Percentiles rank a stretch among this genome's conserved stretches.
Conservation (phyloP, 2,888 invertebrate genomes). For the Caenorhabditis sp. region DNA sequence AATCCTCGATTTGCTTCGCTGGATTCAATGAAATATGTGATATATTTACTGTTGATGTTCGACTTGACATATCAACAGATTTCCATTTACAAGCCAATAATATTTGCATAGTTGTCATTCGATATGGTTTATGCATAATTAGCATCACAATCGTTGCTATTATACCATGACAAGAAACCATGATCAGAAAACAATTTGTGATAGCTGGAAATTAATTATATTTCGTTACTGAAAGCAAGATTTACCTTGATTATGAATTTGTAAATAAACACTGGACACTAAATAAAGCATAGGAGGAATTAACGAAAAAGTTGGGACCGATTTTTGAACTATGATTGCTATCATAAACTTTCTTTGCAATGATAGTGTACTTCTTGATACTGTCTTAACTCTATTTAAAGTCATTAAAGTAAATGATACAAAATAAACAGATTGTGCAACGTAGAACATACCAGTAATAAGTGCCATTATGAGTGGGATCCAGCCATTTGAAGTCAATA, state of each 20-base stretch:
- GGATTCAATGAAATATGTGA: too few species aligned
- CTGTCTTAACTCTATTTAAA: background rate
- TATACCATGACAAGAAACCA: background rate
- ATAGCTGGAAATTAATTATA: background rate
- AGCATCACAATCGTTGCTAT: background rate
- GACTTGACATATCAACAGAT: background rate
- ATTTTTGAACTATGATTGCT: background rate
- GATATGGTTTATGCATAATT: constrained; percentile 2
- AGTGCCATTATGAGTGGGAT: background rate
- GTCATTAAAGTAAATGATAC: background rate
- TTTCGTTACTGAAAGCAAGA: background rate
- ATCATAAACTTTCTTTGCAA: background rate
- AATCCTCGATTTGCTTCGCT: too few species aligned
- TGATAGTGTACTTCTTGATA: background rate
- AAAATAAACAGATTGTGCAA: background rate
- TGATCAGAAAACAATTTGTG: background rate
- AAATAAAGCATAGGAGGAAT: background rate
- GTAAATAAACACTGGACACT: background rate
- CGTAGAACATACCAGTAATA: background rate
- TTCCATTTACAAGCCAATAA: background rate
- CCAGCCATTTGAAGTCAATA: background rate
- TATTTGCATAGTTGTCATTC: background rate
- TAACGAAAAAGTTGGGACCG: background rate
- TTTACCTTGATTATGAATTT: background rate
- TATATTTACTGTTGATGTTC: background rate